Base-by-base conservation (phyloP, 2,113 vertebrate genomes). In the Scomber colias region DNA sequence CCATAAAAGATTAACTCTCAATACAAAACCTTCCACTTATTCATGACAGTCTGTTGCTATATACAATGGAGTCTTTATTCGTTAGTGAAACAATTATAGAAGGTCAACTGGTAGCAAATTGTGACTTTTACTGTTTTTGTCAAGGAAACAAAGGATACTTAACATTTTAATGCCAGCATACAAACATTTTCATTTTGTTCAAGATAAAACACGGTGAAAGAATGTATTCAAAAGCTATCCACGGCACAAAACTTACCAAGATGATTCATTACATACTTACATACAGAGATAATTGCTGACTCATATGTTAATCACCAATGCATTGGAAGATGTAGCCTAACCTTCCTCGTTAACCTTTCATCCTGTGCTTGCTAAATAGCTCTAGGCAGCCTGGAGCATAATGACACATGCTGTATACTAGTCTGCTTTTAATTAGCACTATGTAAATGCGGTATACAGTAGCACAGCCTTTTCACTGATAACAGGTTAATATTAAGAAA, bases 321-420 rank as follows among this genome's bases (percentile, higher is more conserved):
- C 17, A 24, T 13, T 59, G 40, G 48, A 68, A 44, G 14, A 57
- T 46, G 16, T 40, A 40, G 35, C 35, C 35, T 57, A 79, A 50
- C 21, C 19, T 73, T 64, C 44, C 53, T 75, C 73, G 8, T 85
- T 84, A 86, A 87, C 53, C 70, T 86, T 77, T 79, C 49, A 46
- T 72, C 60, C 44, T 62, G 46, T 30, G 21, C 30, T 0, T 14
- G 49, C 57, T 62, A 19, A 70, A 50, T 54, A 60, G 45, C 55
- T 71, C 11, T 10, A 46, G 54, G 21, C 54, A 60, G 61, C 71
- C 64, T n/a, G 27, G 21, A 15, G 17, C 24, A 48, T 40, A 44
- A 75, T 75, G 49, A 66, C 44, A 55, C 14, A 13, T 24, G 11
- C 27, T 4, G 1, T 31, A 24, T 15, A 56, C 5, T 3, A 11